Percentiles rank a stretch among this genome's conserved stretches.
Conservation (phyloP, 1,140 invertebrate genomes). For the Sycophila sp. region DNA sequence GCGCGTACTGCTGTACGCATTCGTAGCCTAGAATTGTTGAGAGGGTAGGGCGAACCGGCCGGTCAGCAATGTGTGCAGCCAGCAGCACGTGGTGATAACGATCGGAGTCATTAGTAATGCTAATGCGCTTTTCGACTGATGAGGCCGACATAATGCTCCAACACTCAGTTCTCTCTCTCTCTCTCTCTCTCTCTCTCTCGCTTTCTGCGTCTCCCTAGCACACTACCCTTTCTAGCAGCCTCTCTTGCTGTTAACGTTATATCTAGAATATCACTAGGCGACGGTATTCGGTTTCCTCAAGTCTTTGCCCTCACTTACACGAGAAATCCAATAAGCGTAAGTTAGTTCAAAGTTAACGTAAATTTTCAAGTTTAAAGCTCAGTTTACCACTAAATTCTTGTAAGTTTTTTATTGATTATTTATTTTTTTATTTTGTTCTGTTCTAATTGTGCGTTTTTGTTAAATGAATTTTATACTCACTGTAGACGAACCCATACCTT, state of each 20-base stretch:
- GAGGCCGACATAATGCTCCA: conserved; percentile 41
- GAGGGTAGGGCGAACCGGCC: not conserved
- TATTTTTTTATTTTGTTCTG: too few relatives aligned
- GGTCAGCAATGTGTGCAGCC: not conserved
- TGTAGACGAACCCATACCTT: too few relatives aligned
- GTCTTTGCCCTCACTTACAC: not conserved
- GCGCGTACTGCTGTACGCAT: not conserved
- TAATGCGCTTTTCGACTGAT: conserved; percentile 60
- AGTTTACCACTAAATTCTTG: too few relatives aligned
- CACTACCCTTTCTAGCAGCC: too few relatives aligned
- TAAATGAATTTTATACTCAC: too few relatives aligned
- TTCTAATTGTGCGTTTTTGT: too few relatives aligned
- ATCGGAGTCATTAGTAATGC: conserved; percentile 60
- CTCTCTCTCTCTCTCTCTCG: not conserved
- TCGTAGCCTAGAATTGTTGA: not conserved
- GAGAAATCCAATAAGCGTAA: conserved; percentile 5
- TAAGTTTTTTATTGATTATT: too few relatives aligned
- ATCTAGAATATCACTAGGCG: not conserved
- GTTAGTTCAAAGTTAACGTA: conserved; percentile 19
- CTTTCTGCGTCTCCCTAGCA: too few relatives aligned
- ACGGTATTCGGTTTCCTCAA: not conserved
- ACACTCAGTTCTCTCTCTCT: not conserved
- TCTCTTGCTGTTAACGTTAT: too few relatives aligned
- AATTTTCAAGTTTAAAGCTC: conserved; percentile 15
- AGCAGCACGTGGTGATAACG: conserved; percentile 55